Conservation (phyloP, 1,140 invertebrate genomes). For the Berghia stephanieae region DNA sequence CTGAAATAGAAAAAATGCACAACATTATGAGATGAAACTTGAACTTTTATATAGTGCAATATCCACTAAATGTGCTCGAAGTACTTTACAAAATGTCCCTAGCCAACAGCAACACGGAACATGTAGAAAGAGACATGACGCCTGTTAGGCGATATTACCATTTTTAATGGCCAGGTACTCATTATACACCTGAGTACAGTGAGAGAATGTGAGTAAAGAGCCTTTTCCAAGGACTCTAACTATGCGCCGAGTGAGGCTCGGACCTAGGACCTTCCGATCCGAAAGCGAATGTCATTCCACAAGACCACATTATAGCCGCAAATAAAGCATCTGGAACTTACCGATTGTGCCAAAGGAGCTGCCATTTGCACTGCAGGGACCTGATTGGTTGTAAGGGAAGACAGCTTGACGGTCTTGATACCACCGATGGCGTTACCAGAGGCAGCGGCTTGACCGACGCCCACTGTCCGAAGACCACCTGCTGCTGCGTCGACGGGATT, state of each 20-base stretch:
- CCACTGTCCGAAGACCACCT: slow-evolving; percentile 11
- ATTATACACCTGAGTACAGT: no score
- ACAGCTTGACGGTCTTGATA: slow-evolving; percentile 32
- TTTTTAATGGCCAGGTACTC: no score
- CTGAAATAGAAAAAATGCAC: neutral
- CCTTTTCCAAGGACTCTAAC: neutral
- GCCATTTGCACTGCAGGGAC: slow-evolving; percentile 36
- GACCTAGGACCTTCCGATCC: no score
- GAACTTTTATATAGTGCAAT: no score
- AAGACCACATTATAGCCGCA: neutral
- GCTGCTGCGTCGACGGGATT: neutral
- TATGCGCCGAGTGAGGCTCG: no score
- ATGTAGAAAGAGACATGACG: no score
- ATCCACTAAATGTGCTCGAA: no score
- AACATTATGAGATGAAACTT: neutral
- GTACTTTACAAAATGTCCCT: no score
- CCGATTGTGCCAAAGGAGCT: slow-evolving; percentile 23
- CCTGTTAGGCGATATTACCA: no score
- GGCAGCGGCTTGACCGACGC: neutral
- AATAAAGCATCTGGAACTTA: slow-evolving; percentile 30
- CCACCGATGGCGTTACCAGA: slow-evolving; percentile 21
- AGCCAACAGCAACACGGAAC: no score
- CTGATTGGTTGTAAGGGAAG: slow-evolving; percentile 33
- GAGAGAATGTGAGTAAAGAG: neutral
- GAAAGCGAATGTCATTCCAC: no score